Evolutionary conservation across 2,113 vertebrate genomes (phyloP), one percentile per base, ranked within the genome.

Genomic region (Elephas maximus): DNA sequence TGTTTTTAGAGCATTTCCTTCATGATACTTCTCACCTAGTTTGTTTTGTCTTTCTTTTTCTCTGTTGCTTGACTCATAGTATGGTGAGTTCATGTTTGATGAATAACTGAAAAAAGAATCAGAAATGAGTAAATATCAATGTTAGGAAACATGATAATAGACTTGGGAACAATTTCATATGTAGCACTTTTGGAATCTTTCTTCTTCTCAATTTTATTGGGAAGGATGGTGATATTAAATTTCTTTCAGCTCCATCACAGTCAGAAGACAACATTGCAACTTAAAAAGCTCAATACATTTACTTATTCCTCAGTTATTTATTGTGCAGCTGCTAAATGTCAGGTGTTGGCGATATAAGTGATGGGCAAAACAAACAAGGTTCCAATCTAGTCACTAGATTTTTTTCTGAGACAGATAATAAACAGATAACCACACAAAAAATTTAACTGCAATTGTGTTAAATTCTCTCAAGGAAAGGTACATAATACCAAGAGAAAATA

Each of bases 1-100:
- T 93, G 77, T 94, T 93, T 81, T 67, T 33, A 60, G 11, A 84
- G 23, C 76, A 62, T 94, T 95, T 96, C 63, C 14, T 89, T 93
- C 41, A 44, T 37, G 53, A 90, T 48, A 93, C 18, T 65, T 71
- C 9, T 53, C 24, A 60, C 4, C 17, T 88, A n/a, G 26, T 92
- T 88, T 65, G 14, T 73, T 63, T 45, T 67, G 41, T 84, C 37
- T 73, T 24, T 94, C 2, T 94, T 23, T 92, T n/a, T 87, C 48
- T 82, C 28, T 77, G 62, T 73, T 86, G 45, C 8, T 51, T 96
- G 86, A 86, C 12, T 69, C 79, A 10, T 33, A 87, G 41, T 71
- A 33, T 6, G 41, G n/a, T 73, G 44, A 95, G 86, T 57, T 51
- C 7, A 67, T 71, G n/a, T 79, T 82, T 84, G 77, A 84, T 44